These are phyloP conservation scores for Oithona nana DNA, from an alignment of 2,888 invertebrate genomes.

Conservation along the genomic window DNA sequence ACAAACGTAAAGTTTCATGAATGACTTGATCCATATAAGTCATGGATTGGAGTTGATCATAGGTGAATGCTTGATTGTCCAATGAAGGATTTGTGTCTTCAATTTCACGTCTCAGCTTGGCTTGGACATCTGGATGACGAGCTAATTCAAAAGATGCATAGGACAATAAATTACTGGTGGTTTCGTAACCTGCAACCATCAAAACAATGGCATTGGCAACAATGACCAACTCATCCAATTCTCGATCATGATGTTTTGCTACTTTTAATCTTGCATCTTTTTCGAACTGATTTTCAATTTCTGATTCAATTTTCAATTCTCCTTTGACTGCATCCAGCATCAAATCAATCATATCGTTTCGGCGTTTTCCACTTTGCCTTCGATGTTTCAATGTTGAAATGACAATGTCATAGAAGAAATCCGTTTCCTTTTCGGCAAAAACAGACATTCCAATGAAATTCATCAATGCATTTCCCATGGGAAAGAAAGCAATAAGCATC, in stretches of 20 bases:
- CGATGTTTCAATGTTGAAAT: neutral
- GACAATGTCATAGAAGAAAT: neutral
- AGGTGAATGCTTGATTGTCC: conserved; percentile 24
- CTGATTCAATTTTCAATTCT: neutral
- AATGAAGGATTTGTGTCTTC: conserved; percentile 29
- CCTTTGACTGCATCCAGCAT: conserved; percentile 1
- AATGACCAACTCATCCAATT: conserved; percentile 6
- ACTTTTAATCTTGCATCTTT: neutral
- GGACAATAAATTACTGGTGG: neutral
- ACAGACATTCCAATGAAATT: neutral
- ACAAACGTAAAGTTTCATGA: conserved; percentile 2
- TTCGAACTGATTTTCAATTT: neutral
- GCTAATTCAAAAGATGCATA: conserved; percentile 5
- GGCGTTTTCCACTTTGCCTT: neutral
- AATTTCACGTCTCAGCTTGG: conserved; percentile 23
- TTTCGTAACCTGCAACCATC: conserved; percentile 10
- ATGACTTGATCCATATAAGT: conserved; percentile 10
- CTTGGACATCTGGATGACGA: conserved; percentile 12
- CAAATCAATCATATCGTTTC: conserved; percentile 3
- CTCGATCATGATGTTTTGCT: neutral
- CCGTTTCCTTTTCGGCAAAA: neutral
- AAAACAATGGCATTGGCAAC: conserved; percentile 3
- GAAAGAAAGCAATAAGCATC: neutral
- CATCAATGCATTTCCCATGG: neutral
- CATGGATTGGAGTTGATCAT: conserved; percentile 4